Conservation (phyloP, 2,888 invertebrate species). For the Agrotis ipsilon region DNA sequence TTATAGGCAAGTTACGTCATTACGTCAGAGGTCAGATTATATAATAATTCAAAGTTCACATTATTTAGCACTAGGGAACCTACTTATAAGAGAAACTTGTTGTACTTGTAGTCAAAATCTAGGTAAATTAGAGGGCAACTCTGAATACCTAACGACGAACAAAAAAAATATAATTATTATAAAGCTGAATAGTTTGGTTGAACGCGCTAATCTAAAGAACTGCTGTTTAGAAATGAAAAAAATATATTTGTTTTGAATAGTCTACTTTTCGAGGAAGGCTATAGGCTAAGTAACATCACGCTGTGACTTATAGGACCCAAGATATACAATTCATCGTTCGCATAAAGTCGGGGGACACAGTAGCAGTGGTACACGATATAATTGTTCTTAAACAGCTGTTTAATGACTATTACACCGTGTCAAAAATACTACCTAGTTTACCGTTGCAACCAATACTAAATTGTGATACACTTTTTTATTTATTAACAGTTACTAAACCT, state of each 20-base stretch:
- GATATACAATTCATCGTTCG: no score
- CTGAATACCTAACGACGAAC: neutral
- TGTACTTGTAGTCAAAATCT: slow-evolving; percentile 17
- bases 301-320: no score
- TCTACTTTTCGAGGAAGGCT: no score
- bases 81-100: slow-evolving; percentile 7
- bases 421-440: neutral
- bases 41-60: slow-evolving; percentile 50
- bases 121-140: neutral
- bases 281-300: no score
- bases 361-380: no score
- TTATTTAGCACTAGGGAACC: slow-evolving; percentile 4
- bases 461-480: neutral
- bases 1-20: slow-evolving; percentile 46
- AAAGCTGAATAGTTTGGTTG: neutral
- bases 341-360: no score
- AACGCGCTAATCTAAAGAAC: no score
- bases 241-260: no score
- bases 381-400: no score
- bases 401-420: neutral
- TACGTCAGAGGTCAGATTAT: slow-evolving; percentile 59
- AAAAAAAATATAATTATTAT: no score
- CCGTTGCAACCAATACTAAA: neutral
- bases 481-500: slow-evolving; percentile 25
- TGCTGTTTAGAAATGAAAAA: no score